A percentile compares a stretch with the other conserved stretches of the same genome.
Evolutionary conservation across 23 tunicate genomes (phyloP).

Genomic region (Trididemnum nubilum): DNA sequence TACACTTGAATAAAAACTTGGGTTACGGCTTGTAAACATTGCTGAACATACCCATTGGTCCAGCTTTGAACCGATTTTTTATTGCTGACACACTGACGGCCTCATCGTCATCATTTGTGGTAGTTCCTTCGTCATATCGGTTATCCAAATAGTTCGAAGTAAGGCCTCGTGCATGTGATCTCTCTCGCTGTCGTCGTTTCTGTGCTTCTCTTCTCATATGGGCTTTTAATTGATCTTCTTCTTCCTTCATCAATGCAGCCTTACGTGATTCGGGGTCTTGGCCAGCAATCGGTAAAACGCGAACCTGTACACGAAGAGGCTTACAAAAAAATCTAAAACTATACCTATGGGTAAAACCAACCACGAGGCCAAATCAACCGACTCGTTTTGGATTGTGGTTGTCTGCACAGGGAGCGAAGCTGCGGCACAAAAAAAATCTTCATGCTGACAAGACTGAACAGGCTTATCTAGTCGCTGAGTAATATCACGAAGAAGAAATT

Average conservation of each 20-base stretch:
- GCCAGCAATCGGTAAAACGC: slow-evolving; percentile 93
- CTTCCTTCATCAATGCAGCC: slow-evolving; percentile 87
- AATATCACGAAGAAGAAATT: no score
- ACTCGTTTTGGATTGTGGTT: no score
- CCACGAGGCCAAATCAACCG: neutral
- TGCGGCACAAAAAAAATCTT: no score
- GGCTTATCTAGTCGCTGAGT: no score
- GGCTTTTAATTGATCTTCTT: slow-evolving; percentile 91
- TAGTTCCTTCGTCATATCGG: slow-evolving; percentile 47
- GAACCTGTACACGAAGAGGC: no score
- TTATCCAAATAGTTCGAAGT: slow-evolving; percentile 74
- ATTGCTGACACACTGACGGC: slow-evolving; percentile 80
- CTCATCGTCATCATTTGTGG: slow-evolving; percentile 76
- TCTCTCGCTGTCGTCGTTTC: slow-evolving; percentile 77
- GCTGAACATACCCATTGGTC: slow-evolving; percentile 15
- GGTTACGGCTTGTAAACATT: no score
- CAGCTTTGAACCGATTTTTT: slow-evolving; percentile 66
- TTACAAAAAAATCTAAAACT: no score
- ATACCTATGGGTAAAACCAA: no score
- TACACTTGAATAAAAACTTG: no score
- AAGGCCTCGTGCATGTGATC: slow-evolving; percentile 85
- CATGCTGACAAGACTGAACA: no score
- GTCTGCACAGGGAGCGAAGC: no score
- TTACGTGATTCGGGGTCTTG: slow-evolving; percentile 89
- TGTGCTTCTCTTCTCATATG: slow-evolving; percentile 93